Base-by-base conservation (phyloP, 2,113 vertebrate genomes). In the Sceloporus undulatus region DNA sequence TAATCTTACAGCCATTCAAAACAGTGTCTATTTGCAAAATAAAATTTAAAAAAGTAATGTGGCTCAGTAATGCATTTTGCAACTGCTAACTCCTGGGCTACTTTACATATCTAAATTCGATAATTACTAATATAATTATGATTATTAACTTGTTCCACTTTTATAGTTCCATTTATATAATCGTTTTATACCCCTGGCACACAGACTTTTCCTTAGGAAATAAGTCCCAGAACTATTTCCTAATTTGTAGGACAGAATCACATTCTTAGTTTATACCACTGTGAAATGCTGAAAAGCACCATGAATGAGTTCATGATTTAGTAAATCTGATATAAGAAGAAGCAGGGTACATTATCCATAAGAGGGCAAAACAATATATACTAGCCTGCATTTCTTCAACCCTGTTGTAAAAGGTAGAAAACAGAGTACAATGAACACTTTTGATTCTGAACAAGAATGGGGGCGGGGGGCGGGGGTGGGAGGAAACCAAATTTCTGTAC, bases 131-230 rank as follows among this genome's bases (percentile, higher is more conserved):
- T 92, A 68, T 88, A 93, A 88, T 84, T 90, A 54, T 52, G 2
- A 90, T 92, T 90, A 18, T 21, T 93, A 52, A 90, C 59, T 76
- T 79, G 59, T 76, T 87, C 59, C 89, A 68, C 85, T 94, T 94
- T 91, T 65, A 80, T 80, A 70, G 56, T 92, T 21, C 1, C 16
- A 66, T 66, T 66, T 21, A 65, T 13, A 65, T 21, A 65, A 13
- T 10, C 14, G 62, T 87, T 79, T 86, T 66, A 76, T 85, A 89
- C 21, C 29, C 42, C 75, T 27, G 1, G 8, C 81, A 81, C 21
- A 86, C 81, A 83, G 73, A 85, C 66, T 76, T 88, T 90, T 66
- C 54, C 56, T 87, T 48, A 5, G 25, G 82, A 79, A 89, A 91
- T 86, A 80, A 88, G 90, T 54, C 38, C 4, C 82, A 82, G 7